Percentiles rank a stretch among this genome's conserved stretches.
Conservation (phyloP, 2,797 vertebrate genomes). For the Euphonia xanthogaster region DNA sequence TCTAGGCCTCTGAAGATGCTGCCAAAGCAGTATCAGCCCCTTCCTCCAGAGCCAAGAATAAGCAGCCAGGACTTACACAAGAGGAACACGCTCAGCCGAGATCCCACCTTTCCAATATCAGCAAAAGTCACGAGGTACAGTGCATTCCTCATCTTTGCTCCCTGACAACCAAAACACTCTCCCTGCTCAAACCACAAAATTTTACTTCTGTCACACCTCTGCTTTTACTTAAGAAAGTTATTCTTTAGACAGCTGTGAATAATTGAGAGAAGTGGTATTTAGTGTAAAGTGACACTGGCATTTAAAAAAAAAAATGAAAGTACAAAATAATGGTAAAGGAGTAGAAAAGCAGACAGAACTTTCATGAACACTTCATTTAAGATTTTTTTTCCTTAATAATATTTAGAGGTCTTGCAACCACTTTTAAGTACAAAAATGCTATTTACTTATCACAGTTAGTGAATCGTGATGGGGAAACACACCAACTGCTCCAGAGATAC, state of each 20-base stretch:
- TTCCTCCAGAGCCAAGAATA: slow-evolving; percentile 51
- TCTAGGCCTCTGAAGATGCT: slow-evolving; percentile 53
- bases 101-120: background rate
- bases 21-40: slow-evolving; percentile 69
- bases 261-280: slow-evolving; percentile 1
- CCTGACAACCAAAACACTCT: background rate
- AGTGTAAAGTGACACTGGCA: background rate
- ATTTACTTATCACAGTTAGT: background rate
- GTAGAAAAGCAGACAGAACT: background rate
- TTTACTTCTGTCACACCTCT: background rate
- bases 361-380: background rate
- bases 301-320: background rate
- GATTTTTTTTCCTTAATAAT: background rate
- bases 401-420: background rate
- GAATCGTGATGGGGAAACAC: background rate
- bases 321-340: background rate
- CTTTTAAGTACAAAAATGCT: background rate
- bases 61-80: background rate
- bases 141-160: background rate
- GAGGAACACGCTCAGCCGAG: background rate
- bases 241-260: slow-evolving; percentile 42
- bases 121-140: slow-evolving; percentile 28
- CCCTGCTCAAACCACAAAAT: background rate
- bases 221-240: background rate
- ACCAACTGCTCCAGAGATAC: background rate